These are phyloP conservation scores for Brotula barbata DNA, from an alignment of 2,797 vertebrate species.

Conservation along the genomic window DNA sequence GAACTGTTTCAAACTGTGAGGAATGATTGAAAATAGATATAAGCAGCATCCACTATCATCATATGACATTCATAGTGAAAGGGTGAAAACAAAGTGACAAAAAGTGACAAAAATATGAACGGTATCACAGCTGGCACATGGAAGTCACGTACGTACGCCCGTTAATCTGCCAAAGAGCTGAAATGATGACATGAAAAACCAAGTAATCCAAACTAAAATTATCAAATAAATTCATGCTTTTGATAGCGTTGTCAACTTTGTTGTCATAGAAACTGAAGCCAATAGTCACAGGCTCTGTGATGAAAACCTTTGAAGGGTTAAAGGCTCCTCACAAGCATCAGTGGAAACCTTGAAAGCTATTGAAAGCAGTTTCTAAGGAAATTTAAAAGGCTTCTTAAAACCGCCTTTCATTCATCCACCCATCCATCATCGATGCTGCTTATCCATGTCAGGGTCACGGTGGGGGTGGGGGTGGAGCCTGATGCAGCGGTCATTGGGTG, in stretches of 20 bases:
- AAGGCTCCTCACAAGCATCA: slow-evolving; percentile 54
- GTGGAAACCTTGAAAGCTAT: slow-evolving; percentile 60
- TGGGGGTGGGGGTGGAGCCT: too few relatives aligned
- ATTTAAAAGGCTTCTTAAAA: slow-evolving; percentile 1
- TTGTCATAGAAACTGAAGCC: slow-evolving; percentile 84
- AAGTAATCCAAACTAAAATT: too few relatives aligned
- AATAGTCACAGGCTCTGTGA: slow-evolving; percentile 73
- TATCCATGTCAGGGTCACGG: too few relatives aligned
- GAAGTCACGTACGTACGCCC: too few relatives aligned
- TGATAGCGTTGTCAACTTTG: slow-evolving; percentile 79
- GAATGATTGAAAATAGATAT: slow-evolving; percentile 10
- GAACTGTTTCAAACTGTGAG: slow-evolving; percentile 8
- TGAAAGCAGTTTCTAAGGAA: slow-evolving; percentile 38
- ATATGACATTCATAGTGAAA: not conserved
- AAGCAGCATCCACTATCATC: not conserved
- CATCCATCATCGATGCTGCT: too few relatives aligned
- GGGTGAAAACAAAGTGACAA: not conserved
- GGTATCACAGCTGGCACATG: not conserved
- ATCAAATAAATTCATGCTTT: slow-evolving; percentile 53
- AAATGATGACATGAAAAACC: too few relatives aligned
- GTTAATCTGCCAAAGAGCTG: too few relatives aligned
- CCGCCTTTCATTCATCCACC: too few relatives aligned
- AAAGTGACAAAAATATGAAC: not conserved
- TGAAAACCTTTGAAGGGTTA: slow-evolving; percentile 71
- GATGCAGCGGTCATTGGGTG: too few relatives aligned